Conservation (phyloP, 2,113 vertebrate genomes). For the Serilophus lunatus region DNA sequence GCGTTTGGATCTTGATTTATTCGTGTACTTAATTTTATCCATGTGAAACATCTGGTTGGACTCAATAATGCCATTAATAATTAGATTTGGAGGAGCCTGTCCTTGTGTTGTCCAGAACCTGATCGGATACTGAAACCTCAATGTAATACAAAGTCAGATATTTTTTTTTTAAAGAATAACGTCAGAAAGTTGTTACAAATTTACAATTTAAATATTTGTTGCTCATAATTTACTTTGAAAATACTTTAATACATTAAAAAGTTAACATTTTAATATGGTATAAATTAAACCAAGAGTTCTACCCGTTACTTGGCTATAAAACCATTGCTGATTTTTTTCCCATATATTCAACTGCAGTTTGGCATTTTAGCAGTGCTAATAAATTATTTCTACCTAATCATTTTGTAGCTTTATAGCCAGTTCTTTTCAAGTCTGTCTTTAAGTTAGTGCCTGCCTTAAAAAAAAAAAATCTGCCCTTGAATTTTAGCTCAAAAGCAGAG, state of each 20-base stretch:
- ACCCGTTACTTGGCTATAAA: neutral
- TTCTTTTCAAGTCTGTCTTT: neutral
- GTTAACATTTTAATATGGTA: neutral
- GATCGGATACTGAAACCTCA: neutral
- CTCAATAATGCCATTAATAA: conserved; percentile 53
- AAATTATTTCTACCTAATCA: neutral
- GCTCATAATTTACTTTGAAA: neutral
- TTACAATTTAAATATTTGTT: neutral
- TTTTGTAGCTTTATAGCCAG: neutral
- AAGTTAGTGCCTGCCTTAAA: neutral
- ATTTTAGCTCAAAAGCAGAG: neutral
- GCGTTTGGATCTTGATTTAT: conserved; percentile 18
- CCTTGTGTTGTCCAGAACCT: neutral
- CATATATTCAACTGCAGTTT: neutral
- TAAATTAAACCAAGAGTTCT: neutral
- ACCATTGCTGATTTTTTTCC: neutral
- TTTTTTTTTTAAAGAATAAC: neutral
- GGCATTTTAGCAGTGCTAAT: neutral
- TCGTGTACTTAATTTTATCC: conserved; percentile 42
- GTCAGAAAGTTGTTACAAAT: neutral
- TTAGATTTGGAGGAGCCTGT: neutral
- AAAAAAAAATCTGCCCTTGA: neutral
- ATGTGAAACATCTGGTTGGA: conserved; percentile 43
- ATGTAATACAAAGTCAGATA: neutral
- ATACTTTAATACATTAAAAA: neutral